Evolutionary conservation across 1,140 invertebrate genomes (phyloP).

Genomic region (Planococcus citri): DNA sequence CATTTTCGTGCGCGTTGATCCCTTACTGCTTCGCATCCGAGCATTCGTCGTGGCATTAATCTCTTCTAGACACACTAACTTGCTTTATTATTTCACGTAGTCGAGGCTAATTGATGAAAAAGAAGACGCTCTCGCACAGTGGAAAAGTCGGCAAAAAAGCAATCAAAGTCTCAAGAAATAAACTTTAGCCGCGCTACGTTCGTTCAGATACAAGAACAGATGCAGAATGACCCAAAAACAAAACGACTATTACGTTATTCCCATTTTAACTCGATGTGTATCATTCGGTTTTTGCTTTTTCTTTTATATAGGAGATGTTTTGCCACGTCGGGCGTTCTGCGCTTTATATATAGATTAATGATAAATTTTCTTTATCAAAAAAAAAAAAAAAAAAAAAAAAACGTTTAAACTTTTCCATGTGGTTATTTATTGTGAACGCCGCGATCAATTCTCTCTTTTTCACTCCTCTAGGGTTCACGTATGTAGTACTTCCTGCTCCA

Average conservation of each 20-base stretch:
- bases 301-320: too few relatives aligned
- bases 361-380: neutral
- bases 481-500: too few relatives aligned
- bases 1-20: too few relatives aligned
- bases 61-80: neutral
- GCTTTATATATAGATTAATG: neutral
- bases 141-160: neutral
- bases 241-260: neutral
- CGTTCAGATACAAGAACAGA: neutral
- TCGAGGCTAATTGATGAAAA: neutral
- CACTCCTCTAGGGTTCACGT: too few relatives aligned
- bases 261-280: too few relatives aligned
- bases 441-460: too few relatives aligned
- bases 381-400: too few relatives aligned
- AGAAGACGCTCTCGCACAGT: too few relatives aligned
- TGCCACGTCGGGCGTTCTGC: neutral
- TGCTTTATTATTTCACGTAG: neutral
- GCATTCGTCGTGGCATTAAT: neutral
- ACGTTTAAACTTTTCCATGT: too few relatives aligned
- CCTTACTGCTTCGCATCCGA: too few relatives aligned
- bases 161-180: neutral
- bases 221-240: neutral
- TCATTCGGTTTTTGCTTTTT: too few relatives aligned
- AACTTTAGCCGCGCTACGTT: neutral
- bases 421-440: neutral